Base-by-base conservation (phyloP, 2,888 invertebrate genomes). In the Epiblema foenella region DNA sequence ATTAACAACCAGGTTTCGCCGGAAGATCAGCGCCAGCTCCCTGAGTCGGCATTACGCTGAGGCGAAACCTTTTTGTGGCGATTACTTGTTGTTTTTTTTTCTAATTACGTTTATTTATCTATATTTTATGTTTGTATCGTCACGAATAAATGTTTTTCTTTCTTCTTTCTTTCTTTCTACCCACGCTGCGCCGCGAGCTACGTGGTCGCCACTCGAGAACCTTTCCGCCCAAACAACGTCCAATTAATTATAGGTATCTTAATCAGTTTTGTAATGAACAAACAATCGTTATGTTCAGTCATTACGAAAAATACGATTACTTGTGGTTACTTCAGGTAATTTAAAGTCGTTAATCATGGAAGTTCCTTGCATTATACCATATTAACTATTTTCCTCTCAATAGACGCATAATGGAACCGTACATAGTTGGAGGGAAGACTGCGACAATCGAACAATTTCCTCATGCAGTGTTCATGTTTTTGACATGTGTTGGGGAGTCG, bases 401-500 rank as follows among this genome's bases (percentile, higher is more conserved):
- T 29, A 12, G 10, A 9, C 18, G n/a, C 17, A 18, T 12, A 11
- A 65, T 65, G 56, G 65, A 56, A 17, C 24, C 39, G 8, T 42
- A 24, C 37, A 42, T 65, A 10, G n/a, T 65, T 29, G 65, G 65
- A 24, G 65, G 65, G 0, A 17, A 56, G 2, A 8, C 8, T 2
- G 65, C 65, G 10, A 42, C 11, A 42, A 65, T 56, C 4, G 29
- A 56, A 33, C 39, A 56, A 29, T 65, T 56, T 12, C 65, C 65
- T 2, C 65, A 65, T n/a, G 10, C 42, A 10, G 65, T 63, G 9
- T 63, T 18, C 20, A 18, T 63, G 51, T n/a, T 37, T 20, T 17
- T 63, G 37, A 37, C 51, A 10, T 65, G 65, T 17, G 10, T 20
- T 15, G 29, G 24, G 0, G n/a, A 10, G 7, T n/a, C 56, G 11